Conservation (phyloP, 2,888 invertebrate genomes). For the Habroteleia sp. region DNA sequence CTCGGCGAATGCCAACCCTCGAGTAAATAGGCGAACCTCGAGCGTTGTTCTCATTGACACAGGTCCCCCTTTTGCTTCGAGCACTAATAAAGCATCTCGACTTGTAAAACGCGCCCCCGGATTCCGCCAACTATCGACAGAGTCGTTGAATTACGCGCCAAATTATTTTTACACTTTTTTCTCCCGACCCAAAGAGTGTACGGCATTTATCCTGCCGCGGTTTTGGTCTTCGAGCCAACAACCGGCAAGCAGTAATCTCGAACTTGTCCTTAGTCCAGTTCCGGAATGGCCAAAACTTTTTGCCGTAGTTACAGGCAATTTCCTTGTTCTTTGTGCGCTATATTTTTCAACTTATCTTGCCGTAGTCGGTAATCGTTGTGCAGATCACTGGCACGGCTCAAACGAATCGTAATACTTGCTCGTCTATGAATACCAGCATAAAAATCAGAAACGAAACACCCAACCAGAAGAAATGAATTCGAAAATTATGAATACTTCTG, state of each 20-base stretch:
- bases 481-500: no score
- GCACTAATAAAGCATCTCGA: constrained; percentile 74
- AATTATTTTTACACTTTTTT: constrained; percentile 54
- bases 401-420: no score
- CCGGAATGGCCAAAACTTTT: constrained; percentile 10
- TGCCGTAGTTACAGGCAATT: no score
- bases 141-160: constrained; percentile 46
- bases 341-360: no score
- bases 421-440: no score
- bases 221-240: constrained; percentile 37
- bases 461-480: no score
- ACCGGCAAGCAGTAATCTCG: constrained; percentile 6
- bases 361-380: no score
- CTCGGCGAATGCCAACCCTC: constrained; percentile 70
- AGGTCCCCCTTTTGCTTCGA: constrained; percentile 67
- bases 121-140: constrained; percentile 55
- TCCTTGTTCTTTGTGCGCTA: no score
- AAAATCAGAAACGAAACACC: no score
- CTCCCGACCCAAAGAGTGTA: neutral
- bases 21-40: constrained; percentile 71
- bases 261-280: constrained; percentile 37
- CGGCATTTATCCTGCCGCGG: constrained; percentile 11
- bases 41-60: constrained; percentile 72
- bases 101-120: constrained; percentile 60
- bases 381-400: no score